Evolutionary conservation across 2,888 invertebrate species (phyloP), one percentile per base, ranked within the genome.

Genomic region (Microplitis deprimator): DNA sequence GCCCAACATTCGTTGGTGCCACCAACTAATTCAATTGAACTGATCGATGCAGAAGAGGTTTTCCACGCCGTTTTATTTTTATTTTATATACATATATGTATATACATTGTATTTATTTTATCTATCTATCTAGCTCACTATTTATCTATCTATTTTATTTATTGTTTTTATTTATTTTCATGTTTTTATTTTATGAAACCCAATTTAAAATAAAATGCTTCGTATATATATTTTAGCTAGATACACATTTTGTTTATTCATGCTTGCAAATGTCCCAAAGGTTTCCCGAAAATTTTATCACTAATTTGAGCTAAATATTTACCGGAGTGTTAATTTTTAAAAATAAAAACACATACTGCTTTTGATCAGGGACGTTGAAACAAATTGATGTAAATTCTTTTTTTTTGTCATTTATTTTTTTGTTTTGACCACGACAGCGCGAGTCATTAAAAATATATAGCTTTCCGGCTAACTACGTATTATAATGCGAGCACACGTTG

Each of bases 11-110:
- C 68, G 79, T 71, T 80, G 76, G 82, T 82, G 82, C 84, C 84
- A 77, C 84, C 85, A 85, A 87, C 85, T 88, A 87, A 88, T 88
- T 87, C 87, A 88, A 88, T 88, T 85, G 85, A 86, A 85, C 83
- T 85, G 86, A 87, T 88, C 87, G 87, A 87, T 86, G 84, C 81
- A 79, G 81, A 83, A 82, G 76, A 79, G 82, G 83, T 85, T 86
- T 87, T 81, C 76, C 70, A 70, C 80, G 83, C 78, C 82, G 79
- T 80, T 83, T 80, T 83, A 82, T 80, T 79, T 77, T 77, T 77
- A 72, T 67, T 77, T 78, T 82, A 29, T 29, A 29, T 29, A 29
- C 29, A 29, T 29, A 29, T 29, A 29, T 50, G 10, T 40, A 40
- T n/a, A 50, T 40, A 50, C 39, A 40, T 5, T 40, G 50, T n/a